Evolutionary conservation across 2,113 vertebrate genomes (phyloP).

Genomic region (Python bivittatus): DNA sequence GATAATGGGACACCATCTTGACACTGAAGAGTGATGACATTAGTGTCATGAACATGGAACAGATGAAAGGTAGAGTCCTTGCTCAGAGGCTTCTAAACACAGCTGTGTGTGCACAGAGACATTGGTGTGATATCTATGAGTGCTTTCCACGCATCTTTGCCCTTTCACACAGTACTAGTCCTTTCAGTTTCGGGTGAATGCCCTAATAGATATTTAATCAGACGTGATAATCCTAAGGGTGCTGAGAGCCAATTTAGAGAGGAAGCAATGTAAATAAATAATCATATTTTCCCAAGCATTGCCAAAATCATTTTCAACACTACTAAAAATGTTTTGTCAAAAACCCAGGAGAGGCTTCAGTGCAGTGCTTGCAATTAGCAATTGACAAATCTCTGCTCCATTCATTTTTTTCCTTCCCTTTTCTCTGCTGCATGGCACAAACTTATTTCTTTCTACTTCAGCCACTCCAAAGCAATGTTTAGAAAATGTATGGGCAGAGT

Average conservation of each 20-base stretch:
- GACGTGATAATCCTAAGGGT: not conserved
- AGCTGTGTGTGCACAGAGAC: not conserved
- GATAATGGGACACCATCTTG: not conserved
- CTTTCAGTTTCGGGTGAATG: not conserved
- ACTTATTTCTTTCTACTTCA: conserved; percentile 66
- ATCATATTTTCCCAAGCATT: not conserved
- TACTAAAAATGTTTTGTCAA: not conserved
- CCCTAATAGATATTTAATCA: not conserved
- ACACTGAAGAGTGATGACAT: not conserved
- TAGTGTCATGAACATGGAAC: not conserved
- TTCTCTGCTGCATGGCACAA: conserved; percentile 72
- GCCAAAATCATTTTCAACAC: not conserved
- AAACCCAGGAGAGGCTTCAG: not conserved
- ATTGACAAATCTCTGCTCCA: conserved; percentile 66
- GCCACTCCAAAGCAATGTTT: conserved; percentile 57
- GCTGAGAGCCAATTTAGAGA: not conserved
- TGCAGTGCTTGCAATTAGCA: conserved; percentile 68
- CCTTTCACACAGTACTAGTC: not conserved
- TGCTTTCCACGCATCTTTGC: not conserved
- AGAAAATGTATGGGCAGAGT: conserved; percentile 16
- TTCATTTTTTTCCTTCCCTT: conserved; percentile 70
- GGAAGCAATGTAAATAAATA: not conserved
- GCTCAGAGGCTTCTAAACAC: not conserved
- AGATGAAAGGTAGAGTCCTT: not conserved
- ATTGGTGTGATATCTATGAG: not conserved